Conservation (phyloP, 2,113 vertebrate genomes). For the Marmota monax region DNA sequence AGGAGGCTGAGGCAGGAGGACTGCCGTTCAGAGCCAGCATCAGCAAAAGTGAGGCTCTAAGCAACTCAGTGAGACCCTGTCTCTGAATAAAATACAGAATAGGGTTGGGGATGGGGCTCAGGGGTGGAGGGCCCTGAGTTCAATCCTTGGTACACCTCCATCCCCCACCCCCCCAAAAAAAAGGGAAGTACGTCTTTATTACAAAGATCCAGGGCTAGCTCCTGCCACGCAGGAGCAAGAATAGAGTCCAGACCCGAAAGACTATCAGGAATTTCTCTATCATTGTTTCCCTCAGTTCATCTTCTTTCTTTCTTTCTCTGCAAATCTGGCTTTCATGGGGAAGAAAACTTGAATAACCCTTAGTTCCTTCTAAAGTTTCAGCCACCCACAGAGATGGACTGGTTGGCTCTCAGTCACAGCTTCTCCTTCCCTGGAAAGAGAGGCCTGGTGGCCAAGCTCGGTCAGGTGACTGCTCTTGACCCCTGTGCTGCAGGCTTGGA, state of each 20-base stretch:
- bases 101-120: no score
- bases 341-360: conserved; percentile 57
- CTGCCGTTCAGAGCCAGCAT: no score
- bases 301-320: neutral
- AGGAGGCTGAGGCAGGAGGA: no score
- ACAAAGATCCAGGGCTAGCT: neutral
- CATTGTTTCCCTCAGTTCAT: no score
- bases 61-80: no score
- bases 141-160: no score
- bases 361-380: neutral
- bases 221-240: neutral
- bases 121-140: no score
- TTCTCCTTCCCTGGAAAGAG: conserved; percentile 68
- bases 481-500: neutral
- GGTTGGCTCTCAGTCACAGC: conserved; percentile 8
- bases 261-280: neutral
- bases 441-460: neutral
- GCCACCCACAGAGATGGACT: conserved; percentile 58
- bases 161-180: neutral
- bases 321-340: neutral
- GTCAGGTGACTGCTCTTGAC: conserved; percentile 49
- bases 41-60: no score
- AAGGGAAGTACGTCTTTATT: neutral
- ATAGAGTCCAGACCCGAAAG: neutral
- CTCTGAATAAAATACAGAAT: no score